Conservation (phyloP, 2,113 vertebrate species). For the Excalfactoria chinensis region DNA sequence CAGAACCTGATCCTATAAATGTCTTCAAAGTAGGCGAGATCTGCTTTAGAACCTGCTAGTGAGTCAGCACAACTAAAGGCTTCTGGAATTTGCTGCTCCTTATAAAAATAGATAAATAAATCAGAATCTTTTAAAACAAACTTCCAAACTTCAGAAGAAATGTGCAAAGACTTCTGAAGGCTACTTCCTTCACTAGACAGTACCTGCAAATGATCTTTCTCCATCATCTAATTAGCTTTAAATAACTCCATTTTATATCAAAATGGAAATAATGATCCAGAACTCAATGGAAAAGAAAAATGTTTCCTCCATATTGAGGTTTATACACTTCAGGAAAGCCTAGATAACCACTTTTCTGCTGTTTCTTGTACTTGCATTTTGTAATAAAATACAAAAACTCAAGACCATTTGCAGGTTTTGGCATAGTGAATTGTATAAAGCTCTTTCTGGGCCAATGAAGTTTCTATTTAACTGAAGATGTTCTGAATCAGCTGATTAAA, state of each 20-base stretch:
- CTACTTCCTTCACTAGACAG: not conserved
- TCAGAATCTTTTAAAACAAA: not conserved
- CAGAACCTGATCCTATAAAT: conserved; percentile 53
- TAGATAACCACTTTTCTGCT: not conserved
- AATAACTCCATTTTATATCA: not conserved
- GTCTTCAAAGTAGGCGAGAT: conserved; percentile 40
- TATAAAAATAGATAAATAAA: not conserved
- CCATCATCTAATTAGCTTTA: not conserved
- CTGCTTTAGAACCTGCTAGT: conserved; percentile 12
- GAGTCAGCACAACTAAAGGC: conserved; percentile 43
- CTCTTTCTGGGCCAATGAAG: not conserved
- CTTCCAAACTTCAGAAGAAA: not conserved
- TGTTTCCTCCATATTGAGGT: not conserved
- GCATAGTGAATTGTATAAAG: not conserved
- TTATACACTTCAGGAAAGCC: not conserved
- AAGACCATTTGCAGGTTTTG: accelerated
- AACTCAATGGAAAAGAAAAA: not conserved
- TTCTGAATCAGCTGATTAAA: not conserved
- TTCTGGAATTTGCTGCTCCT: not conserved
- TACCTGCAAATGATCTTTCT: not conserved
- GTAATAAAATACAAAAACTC: not conserved
- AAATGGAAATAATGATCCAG: not conserved
- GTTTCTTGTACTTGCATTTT: not conserved
- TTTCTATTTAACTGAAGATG: not conserved
- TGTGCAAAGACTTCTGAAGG: not conserved